phyloP scores from a whole-genome alignment of 2,113 vertebrate genomes.

The Crotalus tigris region DNA sequence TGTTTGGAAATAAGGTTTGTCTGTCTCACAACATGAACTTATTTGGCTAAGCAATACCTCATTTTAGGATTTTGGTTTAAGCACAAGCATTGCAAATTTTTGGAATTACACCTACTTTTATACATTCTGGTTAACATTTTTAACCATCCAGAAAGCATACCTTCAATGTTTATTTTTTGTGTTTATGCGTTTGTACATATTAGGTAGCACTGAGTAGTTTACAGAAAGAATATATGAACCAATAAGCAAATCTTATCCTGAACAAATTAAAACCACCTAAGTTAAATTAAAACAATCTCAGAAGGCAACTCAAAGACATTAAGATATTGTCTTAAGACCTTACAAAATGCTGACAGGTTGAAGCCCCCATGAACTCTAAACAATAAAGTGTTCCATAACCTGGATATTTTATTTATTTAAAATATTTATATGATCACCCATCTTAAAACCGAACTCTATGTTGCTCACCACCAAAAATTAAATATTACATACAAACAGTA shows the following conservation, averaged over 20 bases:
- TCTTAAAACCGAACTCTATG: neutral
- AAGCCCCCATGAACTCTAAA: neutral
- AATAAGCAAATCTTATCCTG: neutral
- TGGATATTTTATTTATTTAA: neutral
- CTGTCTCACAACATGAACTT: constrained; percentile 41
- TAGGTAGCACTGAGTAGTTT: neutral
- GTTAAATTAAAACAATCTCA: neutral
- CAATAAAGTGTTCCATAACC: neutral
- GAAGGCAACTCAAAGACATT: neutral
- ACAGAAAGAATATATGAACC: neutral
- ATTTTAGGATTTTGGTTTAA: constrained; percentile 25
- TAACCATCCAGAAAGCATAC: constrained; percentile 11
- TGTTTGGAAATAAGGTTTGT: constrained; percentile 48
- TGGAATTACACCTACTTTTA: constrained; percentile 25
- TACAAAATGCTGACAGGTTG: neutral
- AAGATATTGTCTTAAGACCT: neutral
- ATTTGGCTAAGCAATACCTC: constrained; percentile 52
- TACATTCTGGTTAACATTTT: constrained; percentile 19
- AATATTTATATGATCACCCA: neutral
- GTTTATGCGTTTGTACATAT: neutral
- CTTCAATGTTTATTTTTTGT: neutral
- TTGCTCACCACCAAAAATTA: neutral
- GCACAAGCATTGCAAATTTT: constrained; percentile 27
- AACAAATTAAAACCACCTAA: neutral
- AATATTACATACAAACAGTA: neutral